These are phyloP conservation scores for Tupaia chinensis DNA, from an alignment of 2,113 vertebrate genomes.

Conservation along the genomic window DNA sequence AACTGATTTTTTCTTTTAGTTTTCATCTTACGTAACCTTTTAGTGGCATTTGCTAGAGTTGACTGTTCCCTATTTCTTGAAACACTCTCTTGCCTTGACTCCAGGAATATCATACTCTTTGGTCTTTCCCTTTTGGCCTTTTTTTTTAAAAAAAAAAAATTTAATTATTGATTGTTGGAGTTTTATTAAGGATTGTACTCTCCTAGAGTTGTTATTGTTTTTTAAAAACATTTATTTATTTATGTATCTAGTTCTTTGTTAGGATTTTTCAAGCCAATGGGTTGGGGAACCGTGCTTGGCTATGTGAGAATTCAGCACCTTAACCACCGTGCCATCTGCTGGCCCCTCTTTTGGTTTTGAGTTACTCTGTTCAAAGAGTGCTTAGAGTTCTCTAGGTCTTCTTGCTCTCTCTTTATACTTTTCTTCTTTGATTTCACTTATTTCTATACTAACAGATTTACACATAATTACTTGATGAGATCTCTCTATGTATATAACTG, in stretches of 20 bases:
- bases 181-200: no score
- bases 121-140: background rate
- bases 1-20: background rate
- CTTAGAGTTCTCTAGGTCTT: background rate
- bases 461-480: background rate
- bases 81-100: background rate
- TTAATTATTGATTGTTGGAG: no score
- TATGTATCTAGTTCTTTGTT: no score
- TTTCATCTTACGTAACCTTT: background rate
- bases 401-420: background rate
- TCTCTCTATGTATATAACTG: background rate
- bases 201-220: no score
- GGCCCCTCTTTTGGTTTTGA: background rate
- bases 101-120: background rate
- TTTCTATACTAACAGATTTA: background rate
- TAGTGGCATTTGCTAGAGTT: background rate
- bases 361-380: background rate
- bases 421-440: background rate
- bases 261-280: no score
- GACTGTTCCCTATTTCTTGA: background rate
- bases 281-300: no score
- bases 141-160: background rate
- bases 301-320: no score
- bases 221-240: no score
- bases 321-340: no score